These are phyloP conservation scores for Creontiades dilutus DNA, from an alignment of 2,888 invertebrate genomes.

Conservation along the genomic window DNA sequence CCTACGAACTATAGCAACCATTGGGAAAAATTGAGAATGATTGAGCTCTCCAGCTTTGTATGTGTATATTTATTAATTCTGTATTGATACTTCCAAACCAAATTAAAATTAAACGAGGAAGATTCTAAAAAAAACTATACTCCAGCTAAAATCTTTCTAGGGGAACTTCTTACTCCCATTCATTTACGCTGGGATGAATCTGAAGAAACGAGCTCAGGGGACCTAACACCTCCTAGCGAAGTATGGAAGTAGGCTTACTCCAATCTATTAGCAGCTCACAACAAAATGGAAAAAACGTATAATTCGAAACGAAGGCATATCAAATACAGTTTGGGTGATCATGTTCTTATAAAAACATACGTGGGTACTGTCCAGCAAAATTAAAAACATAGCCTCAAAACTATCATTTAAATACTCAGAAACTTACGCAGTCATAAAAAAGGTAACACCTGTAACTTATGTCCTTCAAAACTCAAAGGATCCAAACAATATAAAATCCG, in stretches of 20 bases:
- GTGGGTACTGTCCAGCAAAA: slow-evolving; percentile 36
- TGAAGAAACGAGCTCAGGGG: too few relatives aligned
- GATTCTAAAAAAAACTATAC: too few relatives aligned
- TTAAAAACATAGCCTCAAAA: not conserved
- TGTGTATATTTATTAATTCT: too few relatives aligned
- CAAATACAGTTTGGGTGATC: not conserved
- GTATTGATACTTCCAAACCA: too few relatives aligned
- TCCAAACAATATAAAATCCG: not conserved
- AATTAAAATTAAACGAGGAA: too few relatives aligned
- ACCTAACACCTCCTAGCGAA: not conserved
- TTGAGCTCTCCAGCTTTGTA: too few relatives aligned
- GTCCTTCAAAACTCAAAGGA: not conserved
- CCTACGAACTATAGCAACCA: too few relatives aligned
- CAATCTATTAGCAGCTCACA: slow-evolving; percentile 31
- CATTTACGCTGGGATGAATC: not conserved
- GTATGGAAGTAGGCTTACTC: slow-evolving; percentile 8
- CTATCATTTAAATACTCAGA: slow-evolving; percentile 29
- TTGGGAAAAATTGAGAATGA: too few relatives aligned
- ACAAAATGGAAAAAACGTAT: slow-evolving; percentile 8
- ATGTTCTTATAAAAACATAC: slow-evolving; percentile 32
- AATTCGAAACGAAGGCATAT: not conserved
- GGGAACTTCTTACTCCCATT: not conserved
- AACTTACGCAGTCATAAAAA: not conserved
- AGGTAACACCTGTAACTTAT: not conserved
- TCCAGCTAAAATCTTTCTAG: slow-evolving; percentile 31